Base-by-base conservation (phyloP, 2,888 invertebrate genomes). In the Andricus quercusramuli region DNA sequence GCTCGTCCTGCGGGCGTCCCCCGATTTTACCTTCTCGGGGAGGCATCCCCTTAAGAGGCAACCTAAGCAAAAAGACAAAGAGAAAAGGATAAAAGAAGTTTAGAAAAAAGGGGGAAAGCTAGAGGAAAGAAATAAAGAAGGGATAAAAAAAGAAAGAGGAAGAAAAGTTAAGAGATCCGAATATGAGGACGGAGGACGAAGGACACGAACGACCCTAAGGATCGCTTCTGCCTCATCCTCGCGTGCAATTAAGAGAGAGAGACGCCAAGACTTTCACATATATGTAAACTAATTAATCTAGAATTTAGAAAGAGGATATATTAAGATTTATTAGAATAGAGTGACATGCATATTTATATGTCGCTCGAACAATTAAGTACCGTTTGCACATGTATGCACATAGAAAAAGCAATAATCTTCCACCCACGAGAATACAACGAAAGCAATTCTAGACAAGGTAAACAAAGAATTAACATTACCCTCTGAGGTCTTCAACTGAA, bases 391-490 rank as follows among this genome's bases (percentile, higher is more conserved):
- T 47, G 25, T 66, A 77, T 74, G 78, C 44, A 82, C 64, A 78
- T 80, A 83, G 65, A 78, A 59, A 56, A 68, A 65, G 65, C 41
- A 78, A 51, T 67, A 80, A 78, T 81, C 85, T 90, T 90, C 91
- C 92, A 92, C 89, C 90, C 91, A 88, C 85, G 86, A 88, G 85
- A 90, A 91, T 91, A 92, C 92, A 92, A 92, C 92, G 92, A 92
- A 92, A 92, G 92, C 92, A 92, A 92, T 92, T 92, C 87, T 90
- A 87, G 83, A 92, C 91, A 92, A 91, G 92, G 92, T 92, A 90
- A 86, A 86, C 68, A 82, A 82, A 83, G 76, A 78, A 70, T 78
- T 65, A 80, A 82, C 44, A 29, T 62, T 25, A 80, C 47, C 44
- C 37, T 47, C n/a, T 66, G 29, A 78, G 47, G 37, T 20, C 6